Percentiles rank a stretch among this genome's conserved stretches.
These are phyloP conservation scores for Leiothrix lutea DNA, from an alignment of 2,113 vertebrate species.

Conservation along the genomic window DNA sequence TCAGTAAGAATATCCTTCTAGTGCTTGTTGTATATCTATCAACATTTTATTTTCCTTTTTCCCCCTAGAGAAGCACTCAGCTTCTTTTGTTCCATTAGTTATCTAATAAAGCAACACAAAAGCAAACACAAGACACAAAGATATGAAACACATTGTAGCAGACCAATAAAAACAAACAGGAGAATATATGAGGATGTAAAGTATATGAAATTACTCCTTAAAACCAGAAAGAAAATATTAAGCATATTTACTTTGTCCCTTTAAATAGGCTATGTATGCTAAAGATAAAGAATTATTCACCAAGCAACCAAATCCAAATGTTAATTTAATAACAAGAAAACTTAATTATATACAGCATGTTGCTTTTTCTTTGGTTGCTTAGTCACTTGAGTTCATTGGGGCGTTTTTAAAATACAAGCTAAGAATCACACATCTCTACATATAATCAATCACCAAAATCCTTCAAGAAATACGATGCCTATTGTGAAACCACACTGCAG, in stretches of 20 bases:
- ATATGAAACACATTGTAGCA: background rate
- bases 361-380: background rate
- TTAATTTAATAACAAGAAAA: background rate
- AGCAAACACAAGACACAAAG: background rate
- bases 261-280: background rate
- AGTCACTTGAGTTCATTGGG: background rate
- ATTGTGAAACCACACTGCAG: background rate
- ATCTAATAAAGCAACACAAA: background rate
- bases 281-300: background rate
- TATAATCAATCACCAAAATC: background rate
- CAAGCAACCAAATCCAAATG: background rate
- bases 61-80: background rate
- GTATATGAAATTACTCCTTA: background rate
- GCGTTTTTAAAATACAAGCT: background rate
- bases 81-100: background rate
- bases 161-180: background rate
- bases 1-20: background rate
- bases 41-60: background rate
- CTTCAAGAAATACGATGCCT: background rate
- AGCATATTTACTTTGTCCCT: background rate
- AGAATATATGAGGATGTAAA: background rate
- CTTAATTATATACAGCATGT: background rate
- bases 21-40: background rate
- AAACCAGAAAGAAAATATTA: background rate
- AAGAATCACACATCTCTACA: background rate